Evolutionary conservation across 2,113 vertebrate species (phyloP), one percentile per base, ranked within the genome.

Genomic region (Oenanthe melanoleuca): DNA sequence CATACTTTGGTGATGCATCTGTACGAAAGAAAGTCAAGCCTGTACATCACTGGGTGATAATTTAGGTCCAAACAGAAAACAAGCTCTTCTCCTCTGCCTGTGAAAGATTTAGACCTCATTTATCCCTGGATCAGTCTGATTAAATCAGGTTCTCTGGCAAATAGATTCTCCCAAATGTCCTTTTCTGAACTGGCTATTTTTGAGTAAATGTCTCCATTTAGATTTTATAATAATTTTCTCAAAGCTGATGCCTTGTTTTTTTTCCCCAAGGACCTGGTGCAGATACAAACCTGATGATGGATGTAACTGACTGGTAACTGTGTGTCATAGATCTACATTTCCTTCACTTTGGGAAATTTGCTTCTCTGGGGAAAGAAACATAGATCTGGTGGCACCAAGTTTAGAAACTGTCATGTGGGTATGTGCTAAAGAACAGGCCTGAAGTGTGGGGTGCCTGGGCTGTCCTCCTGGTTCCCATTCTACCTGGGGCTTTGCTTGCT

Each of bases 81-180:
- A 80, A 53, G 17, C 26, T 57, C 71, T 87, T 82, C 9, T 7
- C 6, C 17, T 78, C 38, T 85, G 53, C 73, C 45, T 67, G 28
- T 64, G 80, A 88, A 96, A 89, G 28, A 18, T 83, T 92, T 75
- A 91, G 53, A 80, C 40, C 44, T 95, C 16, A 25, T 74, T 95
- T 93, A 63, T 77, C 42, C 18, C 42, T 83, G 31, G 31, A 86
- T 88, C 63, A 40, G n/a, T 74, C 67, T 66, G 85, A 95, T 93
- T 85, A 89, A 88, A 94, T 92, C 85, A 90, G 53, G 42, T 80
- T 69, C 34, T 85, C 74, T 60, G 67, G 26, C 33, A 89, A 65
- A 89, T 70, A 88, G 84, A 80, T 89, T 91, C 16, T 94, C 75
- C 74, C 57, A 55, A 85, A 79, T 0, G 6, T 69, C 66, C 57